phyloP scores from a whole-genome alignment of 2,888 invertebrate genomes.

The Drosophila monieri region DNA sequence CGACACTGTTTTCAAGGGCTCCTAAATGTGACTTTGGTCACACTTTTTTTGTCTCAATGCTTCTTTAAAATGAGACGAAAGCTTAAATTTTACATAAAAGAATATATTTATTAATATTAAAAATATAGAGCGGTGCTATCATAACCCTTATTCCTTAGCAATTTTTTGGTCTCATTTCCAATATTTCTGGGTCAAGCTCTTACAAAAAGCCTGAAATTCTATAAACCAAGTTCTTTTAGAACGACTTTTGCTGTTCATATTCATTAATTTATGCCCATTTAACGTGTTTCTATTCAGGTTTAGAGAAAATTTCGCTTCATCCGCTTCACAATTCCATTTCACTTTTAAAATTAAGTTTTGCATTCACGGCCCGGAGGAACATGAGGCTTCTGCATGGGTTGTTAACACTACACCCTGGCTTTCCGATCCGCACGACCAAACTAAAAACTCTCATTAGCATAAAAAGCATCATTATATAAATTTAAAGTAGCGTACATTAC shows the following conservation, averaged over 20 bases:
- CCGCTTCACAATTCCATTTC: neutral
- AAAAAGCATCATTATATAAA: constrained; percentile 68
- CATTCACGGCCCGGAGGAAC: neutral
- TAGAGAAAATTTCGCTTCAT: neutral
- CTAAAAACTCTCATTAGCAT: constrained; percentile 67
- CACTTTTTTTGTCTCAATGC: neutral
- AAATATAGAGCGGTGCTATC: too few species aligned
- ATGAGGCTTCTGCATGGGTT: constrained; percentile 3
- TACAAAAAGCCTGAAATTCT: neutral
- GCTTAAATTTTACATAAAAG: too few species aligned
- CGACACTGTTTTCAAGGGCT: neutral
- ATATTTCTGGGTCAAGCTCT: neutral
- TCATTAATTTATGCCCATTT: neutral
- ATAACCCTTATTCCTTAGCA: too few species aligned
- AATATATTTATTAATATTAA: too few species aligned
- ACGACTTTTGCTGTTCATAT: neutral
- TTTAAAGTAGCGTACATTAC: constrained; percentile 47
- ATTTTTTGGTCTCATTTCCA: neutral
- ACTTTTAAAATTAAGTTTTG: constrained; percentile 1
- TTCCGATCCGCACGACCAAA: constrained; percentile 18
- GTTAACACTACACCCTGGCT: constrained; percentile 19
- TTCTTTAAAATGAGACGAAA: neutral
- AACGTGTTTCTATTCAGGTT: neutral
- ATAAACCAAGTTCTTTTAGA: neutral
- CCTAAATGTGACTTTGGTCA: neutral